These are phyloP conservation scores for Oncorhynchus clarkii DNA, from an alignment of 2,113 vertebrate species.

Conservation along the genomic window DNA sequence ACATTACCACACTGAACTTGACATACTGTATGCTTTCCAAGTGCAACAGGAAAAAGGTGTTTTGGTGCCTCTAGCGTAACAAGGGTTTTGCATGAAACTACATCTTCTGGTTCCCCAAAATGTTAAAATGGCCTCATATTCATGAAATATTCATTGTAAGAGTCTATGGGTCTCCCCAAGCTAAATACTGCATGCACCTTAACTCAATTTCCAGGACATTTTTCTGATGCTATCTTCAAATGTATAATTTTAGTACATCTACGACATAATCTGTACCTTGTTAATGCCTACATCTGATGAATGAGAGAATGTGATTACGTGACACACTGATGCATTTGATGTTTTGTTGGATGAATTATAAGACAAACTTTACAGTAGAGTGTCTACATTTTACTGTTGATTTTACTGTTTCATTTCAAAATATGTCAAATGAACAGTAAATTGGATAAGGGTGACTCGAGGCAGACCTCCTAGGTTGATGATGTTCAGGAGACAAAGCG, in stretches of 20 bases:
- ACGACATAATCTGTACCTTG: slow-evolving; percentile 3
- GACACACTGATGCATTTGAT: background rate
- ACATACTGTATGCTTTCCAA: slow-evolving; percentile 76
- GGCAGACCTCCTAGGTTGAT: background rate
- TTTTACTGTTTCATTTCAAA: background rate
- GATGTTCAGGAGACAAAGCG: background rate
- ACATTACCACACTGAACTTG: slow-evolving; percentile 84
- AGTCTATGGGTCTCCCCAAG: slow-evolving; percentile 60
- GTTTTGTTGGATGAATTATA: background rate
- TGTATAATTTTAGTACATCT: slow-evolving; percentile 22
- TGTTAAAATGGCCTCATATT: slow-evolving; percentile 71
- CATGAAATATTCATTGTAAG: slow-evolving; percentile 56
- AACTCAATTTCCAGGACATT: slow-evolving; percentile 53
- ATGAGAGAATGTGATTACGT: no score
- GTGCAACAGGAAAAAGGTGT: slow-evolving; percentile 90
- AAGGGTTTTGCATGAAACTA: slow-evolving; percentile 74
- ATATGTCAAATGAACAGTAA: background rate
- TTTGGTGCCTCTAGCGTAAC: slow-evolving; percentile 86
- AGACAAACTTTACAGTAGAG: background rate
- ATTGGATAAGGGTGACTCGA: background rate
- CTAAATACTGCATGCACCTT: slow-evolving; percentile 53
- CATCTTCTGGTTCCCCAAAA: slow-evolving; percentile 71
- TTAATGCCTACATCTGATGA: background rate
- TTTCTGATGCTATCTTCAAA: slow-evolving; percentile 34
- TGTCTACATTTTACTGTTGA: background rate